Base-by-base conservation (phyloP, 2,113 vertebrate genomes). In the Syngnathoides biaculeatus region DNA sequence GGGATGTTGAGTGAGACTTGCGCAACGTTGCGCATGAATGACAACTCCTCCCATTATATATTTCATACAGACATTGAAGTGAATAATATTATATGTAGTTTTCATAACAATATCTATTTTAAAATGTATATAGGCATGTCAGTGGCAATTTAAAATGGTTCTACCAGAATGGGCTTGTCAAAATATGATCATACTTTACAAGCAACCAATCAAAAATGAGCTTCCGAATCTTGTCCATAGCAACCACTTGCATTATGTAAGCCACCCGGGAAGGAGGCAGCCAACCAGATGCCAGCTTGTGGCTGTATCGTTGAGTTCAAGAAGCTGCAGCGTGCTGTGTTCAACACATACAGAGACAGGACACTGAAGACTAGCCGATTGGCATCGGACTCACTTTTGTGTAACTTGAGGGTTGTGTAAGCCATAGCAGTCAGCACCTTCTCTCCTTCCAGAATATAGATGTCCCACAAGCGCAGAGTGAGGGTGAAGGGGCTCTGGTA, bases 401-500 rank as follows among this genome's bases (percentile, higher is more conserved):
- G 93, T 74, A 94, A 81, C 83, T 93, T 94, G 72, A 96, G 92
- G 80, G 91, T 88, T 3, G 94, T 94, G 65, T 94, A 95, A 43
- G 93, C 93, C 93, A 93, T 94, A 64, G 94, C 93, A 0, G 85
- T 91, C 38, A 95, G 87, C 42, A 91, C 77, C 24, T 86, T 89
- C 73, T 96, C 93, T 47, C 94, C 92, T 57, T 97, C 95, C 87
- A 95, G 64, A 64, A 95, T 93, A 88, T 94, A 96, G 86, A 96
- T 92, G 66, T 95, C 94, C 94, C 94, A 95, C 7, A 96, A 84
- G 40, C 93, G 91, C 82, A 93, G 80, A 11, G 95, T 96, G 69
- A 95, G 92, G 2, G 93, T 95, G 82, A 95, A 94, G 0, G 94
- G 94, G 0, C 93, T 95, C 94, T 95, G 89, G 86, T 64, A 84